Evolutionary conservation across 2,113 vertebrate genomes (phyloP).

Genomic region (Accipiter virgatus): DNA sequence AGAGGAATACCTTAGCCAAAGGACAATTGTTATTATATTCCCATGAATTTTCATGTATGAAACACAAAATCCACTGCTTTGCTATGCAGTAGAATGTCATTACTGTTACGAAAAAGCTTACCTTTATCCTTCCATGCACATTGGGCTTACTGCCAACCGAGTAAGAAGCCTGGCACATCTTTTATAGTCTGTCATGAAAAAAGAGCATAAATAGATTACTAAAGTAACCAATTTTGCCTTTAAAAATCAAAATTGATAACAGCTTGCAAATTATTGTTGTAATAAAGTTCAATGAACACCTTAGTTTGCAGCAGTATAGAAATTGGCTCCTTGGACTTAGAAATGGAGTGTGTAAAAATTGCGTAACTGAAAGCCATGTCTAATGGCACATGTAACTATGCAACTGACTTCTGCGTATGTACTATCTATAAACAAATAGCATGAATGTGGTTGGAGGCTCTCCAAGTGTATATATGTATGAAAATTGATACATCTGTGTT

Average conservation of each 20-base stretch:
- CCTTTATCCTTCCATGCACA: slow-evolving; percentile 89
- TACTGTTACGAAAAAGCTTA: slow-evolving; percentile 49
- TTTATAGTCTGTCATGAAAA: slow-evolving; percentile 83
- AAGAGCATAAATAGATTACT: not conserved
- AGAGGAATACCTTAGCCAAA: not conserved
- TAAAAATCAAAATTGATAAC: not conserved
- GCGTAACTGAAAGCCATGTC: not conserved
- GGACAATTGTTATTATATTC: not conserved
- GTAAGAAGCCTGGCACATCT: slow-evolving; percentile 94
- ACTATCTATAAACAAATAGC: not conserved
- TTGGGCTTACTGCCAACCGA: slow-evolving; percentile 87
- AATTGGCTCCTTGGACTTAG: not conserved
- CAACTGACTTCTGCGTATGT: not conserved
- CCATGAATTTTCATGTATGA: not conserved
- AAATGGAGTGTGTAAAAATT: not conserved
- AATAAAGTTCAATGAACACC: not conserved
- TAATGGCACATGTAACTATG: not conserved
- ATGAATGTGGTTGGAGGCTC: not conserved
- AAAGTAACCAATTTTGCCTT: not conserved
- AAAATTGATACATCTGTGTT: not conserved
- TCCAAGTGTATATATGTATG: not conserved
- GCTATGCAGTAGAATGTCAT: not conserved
- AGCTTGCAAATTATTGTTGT: not conserved
- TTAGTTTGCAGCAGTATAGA: not conserved
- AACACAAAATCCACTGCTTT: not conserved